phyloP scores from a whole-genome alignment of 2,797 vertebrate genomes.

The Pteropus rufus region DNA sequence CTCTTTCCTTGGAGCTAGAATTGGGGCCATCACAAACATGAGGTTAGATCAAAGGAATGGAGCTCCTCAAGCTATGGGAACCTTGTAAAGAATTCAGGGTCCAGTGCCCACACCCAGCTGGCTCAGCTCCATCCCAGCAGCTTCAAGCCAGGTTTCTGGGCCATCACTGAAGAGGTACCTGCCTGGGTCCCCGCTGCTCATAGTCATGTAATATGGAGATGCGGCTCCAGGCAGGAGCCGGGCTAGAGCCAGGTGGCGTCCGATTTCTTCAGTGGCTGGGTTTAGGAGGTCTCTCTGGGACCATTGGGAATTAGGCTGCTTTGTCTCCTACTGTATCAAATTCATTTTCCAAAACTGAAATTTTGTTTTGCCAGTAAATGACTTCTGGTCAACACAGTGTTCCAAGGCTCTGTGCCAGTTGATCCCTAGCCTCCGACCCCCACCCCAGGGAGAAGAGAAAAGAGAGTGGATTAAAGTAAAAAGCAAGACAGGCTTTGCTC shows the following conservation, averaged over 20 bases:
- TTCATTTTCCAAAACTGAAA: constrained; percentile 62
- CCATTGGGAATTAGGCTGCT: neutral
- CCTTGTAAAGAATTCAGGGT: neutral
- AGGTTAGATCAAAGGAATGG: neutral
- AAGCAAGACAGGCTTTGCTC: neutral
- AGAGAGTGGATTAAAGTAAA: neutral
- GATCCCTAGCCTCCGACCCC: neutral
- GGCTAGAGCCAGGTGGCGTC: neutral
- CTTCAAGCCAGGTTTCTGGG: neutral
- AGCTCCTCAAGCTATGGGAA: neutral
- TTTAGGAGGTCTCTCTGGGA: neutral
- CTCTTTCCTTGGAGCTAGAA: neutral
- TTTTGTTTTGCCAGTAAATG: constrained; percentile 56
- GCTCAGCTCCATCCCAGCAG: neutral
- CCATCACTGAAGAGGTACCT: neutral
- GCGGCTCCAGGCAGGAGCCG: neutral
- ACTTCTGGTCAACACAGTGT: constrained; percentile 58
- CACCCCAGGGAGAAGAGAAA: neutral
- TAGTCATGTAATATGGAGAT: neutral
- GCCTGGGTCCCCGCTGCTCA: neutral
- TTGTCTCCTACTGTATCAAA: constrained; percentile 33
- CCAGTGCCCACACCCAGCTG: neutral
- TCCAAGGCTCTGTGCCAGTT: constrained; percentile 50
- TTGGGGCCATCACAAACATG: neutral
- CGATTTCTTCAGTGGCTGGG: neutral